Percentiles rank a stretch among this genome's conserved stretches.
Conservation (phyloP, 2,888 invertebrate species). For the Lepidocyrtoides sp. region DNA sequence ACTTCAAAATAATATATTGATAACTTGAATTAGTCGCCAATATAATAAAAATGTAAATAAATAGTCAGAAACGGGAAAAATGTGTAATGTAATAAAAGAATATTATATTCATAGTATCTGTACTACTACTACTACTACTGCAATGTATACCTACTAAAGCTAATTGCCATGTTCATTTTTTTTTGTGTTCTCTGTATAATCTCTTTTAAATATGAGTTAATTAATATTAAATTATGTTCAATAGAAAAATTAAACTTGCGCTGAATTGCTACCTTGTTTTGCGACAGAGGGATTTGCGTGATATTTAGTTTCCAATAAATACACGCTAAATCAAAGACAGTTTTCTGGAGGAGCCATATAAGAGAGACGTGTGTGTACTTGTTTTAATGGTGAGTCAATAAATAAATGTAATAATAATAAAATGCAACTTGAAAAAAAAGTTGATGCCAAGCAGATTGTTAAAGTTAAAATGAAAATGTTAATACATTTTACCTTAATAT, state of each 20-base stretch:
- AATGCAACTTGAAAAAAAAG: not conserved
- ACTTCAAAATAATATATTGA: not conserved
- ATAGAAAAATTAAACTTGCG: slow-evolving; percentile 21
- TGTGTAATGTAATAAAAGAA: too few relatives aligned
- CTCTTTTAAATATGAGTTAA: not conserved
- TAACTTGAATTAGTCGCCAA: too few relatives aligned
- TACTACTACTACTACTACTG: too few relatives aligned
- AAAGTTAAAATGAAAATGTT: not conserved
- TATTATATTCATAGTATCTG: too few relatives aligned
- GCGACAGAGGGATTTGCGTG: slow-evolving; percentile 62
- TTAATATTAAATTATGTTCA: not conserved
- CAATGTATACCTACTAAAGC: too few relatives aligned
- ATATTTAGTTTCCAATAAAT: slow-evolving; percentile 67
- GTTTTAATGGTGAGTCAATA: not conserved
- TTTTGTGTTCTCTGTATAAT: slow-evolving; percentile 6
- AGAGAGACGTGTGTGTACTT: not conserved
- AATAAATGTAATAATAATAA: not conserved
- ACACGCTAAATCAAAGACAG: slow-evolving; percentile 61
- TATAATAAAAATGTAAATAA: too few relatives aligned
- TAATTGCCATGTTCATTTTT: too few relatives aligned
- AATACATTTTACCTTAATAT: slow-evolving; percentile 27
- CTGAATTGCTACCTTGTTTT: slow-evolving; percentile 56
- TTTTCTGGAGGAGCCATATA: not conserved
- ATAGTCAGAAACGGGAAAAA: too few relatives aligned
- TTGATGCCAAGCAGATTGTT: not conserved